Evolutionary conservation across 2,113 vertebrate genomes (phyloP).

Genomic region (Malurus cyaneus): DNA sequence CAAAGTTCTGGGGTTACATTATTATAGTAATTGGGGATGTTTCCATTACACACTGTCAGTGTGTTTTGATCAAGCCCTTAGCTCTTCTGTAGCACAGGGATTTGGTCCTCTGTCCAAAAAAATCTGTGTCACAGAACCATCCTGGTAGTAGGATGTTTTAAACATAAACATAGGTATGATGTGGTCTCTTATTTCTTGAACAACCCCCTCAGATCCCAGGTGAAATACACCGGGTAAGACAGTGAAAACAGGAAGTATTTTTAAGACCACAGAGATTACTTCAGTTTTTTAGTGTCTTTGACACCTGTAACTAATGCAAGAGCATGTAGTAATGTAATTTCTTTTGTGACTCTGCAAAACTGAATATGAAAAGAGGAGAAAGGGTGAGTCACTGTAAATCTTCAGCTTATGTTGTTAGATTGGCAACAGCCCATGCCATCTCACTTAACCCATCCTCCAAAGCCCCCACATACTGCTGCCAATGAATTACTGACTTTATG

Average conservation of each 20-base stretch:
- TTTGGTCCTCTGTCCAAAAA: neutral
- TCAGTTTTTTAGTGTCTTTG: neutral
- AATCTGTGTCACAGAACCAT: neutral
- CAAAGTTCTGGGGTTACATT: neutral
- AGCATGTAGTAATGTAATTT: neutral
- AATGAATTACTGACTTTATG: neutral
- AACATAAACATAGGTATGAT: neutral
- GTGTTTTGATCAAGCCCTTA: neutral
- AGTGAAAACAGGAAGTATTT: neutral
- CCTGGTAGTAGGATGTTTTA: neutral
- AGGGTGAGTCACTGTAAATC: neutral
- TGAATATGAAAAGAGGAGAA: neutral
- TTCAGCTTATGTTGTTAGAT: neutral
- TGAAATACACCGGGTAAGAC: neutral
- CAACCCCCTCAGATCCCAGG: neutral
- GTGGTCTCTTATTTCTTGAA: neutral
- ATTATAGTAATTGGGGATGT: neutral
- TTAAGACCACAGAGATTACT: neutral
- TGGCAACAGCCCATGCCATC: neutral
- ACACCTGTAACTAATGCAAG: neutral
- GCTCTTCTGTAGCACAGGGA: neutral
- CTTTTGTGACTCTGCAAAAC: neutral
- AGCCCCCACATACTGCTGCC: neutral
- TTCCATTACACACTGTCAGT: neutral
- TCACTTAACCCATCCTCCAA: neutral